phyloP scores from a whole-genome alignment of 2,797 vertebrate species.

The Siniperca obscura region DNA sequence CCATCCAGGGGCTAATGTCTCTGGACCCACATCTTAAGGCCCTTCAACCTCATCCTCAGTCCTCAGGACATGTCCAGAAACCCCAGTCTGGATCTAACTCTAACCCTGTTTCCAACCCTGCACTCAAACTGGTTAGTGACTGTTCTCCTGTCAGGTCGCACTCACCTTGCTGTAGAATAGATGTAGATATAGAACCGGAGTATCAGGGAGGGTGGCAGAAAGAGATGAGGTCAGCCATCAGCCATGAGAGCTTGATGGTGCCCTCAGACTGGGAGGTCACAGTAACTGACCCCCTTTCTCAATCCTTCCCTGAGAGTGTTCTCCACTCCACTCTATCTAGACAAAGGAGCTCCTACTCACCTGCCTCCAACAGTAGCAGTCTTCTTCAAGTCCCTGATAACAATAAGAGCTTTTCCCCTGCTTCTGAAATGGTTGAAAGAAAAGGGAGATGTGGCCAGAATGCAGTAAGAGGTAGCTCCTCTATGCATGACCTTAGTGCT shows the following conservation, averaged over 20 bases:
- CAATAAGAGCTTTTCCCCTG: background rate
- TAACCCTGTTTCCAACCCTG: background rate
- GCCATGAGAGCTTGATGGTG: constrained; percentile 6
- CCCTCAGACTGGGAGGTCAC: background rate
- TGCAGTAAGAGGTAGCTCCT: background rate
- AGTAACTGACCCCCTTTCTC: constrained; percentile 18
- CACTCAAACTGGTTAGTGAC: constrained; percentile 71
- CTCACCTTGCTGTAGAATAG: constrained; percentile 75
- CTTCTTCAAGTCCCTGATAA: constrained; percentile 35
- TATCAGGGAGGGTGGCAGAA: background rate
- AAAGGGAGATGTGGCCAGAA: background rate
- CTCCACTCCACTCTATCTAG: background rate
- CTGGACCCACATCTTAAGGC: constrained; percentile 22
- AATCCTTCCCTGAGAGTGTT: constrained; percentile 52
- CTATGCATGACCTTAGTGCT: constrained; percentile 21
- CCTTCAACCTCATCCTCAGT: constrained; percentile 34
- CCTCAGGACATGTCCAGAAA: constrained; percentile 46
- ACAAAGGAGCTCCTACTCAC: constrained; percentile 27
- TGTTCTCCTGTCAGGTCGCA: background rate
- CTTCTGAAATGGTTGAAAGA: accelerated
- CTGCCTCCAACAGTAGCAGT: background rate
- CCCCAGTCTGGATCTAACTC: constrained; percentile 5
- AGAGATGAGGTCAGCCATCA: background rate
- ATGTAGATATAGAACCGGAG: constrained; percentile 64
- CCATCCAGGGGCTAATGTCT: constrained; percentile 29